Conservation (phyloP, 2,888 invertebrate genomes). For the Schizaphis graminum region DNA sequence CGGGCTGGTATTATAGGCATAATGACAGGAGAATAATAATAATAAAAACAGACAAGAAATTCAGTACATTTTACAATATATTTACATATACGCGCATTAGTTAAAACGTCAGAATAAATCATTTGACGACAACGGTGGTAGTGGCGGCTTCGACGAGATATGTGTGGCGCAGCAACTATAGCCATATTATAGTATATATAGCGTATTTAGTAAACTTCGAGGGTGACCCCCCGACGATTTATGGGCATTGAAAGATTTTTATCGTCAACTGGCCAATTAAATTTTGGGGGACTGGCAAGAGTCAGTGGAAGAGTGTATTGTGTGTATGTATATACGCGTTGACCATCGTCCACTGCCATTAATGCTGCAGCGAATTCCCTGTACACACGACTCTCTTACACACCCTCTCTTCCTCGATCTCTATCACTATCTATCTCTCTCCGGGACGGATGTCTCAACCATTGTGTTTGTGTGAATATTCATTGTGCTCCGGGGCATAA, state of each 20-base stretch:
- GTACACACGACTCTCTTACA: background rate
- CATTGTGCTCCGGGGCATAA: constrained; percentile 59
- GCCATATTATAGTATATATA: background rate
- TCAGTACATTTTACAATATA: background rate
- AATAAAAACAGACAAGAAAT: background rate
- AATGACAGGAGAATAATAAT: background rate
- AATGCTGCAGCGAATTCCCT: constrained; percentile 25
- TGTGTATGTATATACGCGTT: background rate
- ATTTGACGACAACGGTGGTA: background rate
- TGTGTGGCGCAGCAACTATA: background rate
- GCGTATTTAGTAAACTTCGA: constrained; percentile 19
- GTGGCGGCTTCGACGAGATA: constrained; percentile 11
- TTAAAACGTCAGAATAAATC: constrained; percentile 34
- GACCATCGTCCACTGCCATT: constrained; percentile 52
- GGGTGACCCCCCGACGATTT: constrained; percentile 50
- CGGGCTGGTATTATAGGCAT: background rate
- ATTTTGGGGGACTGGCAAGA: constrained; percentile 7
- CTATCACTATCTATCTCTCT: background rate
- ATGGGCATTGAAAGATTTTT: constrained; percentile 62
- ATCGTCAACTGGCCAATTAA: constrained; percentile 63
- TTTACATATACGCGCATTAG: background rate
- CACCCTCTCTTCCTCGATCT: background rate
- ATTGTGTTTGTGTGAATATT: constrained; percentile 53
- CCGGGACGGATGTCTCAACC: constrained; percentile 53
- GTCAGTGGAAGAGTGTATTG: background rate